Evolutionary conservation across 2,888 invertebrate species (phyloP).

Genomic region (Pammene fasciana): DNA sequence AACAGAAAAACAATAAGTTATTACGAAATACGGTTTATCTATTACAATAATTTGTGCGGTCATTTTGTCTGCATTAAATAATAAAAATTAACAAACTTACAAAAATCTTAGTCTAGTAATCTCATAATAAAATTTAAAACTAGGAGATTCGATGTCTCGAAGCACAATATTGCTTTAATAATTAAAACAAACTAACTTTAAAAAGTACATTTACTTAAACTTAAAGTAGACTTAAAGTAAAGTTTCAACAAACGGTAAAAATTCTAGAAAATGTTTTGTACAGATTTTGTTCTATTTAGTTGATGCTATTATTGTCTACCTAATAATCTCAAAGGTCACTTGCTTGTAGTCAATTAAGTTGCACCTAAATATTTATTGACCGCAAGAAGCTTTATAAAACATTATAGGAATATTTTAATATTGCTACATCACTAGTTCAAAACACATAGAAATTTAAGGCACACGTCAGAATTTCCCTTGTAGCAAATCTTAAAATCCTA

Average conservation of each 20-base stretch:
- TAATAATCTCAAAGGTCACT: conserved; percentile 73
- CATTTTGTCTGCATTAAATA: conserved; percentile 62
- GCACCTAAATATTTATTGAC: conserved; percentile 24
- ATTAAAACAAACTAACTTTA: conserved; percentile 50
- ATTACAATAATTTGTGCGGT: conserved; percentile 69
- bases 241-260: conserved; percentile 73
- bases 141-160: conserved; percentile 72
- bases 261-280: conserved; percentile 66
- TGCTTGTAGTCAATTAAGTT: conserved; percentile 40
- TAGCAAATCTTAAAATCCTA: conserved; percentile 41
- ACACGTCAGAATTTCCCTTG: conserved; percentile 53
- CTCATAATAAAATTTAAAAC: conserved; percentile 68
- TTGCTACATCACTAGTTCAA: conserved; percentile 31
- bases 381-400: conserved; percentile 18
- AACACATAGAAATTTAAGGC: conserved; percentile 53
- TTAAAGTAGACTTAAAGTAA: conserved; percentile 50
- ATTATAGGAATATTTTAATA: conserved; percentile 19
- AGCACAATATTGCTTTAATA: conserved; percentile 57
- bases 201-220: conserved; percentile 47
- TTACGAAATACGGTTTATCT: conserved; percentile 70
- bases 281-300: conserved; percentile 65
- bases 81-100: conserved; percentile 69
- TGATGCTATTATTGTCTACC: conserved; percentile 48
- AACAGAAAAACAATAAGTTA: conserved; percentile 78
- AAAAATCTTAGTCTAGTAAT: conserved; percentile 70